phyloP scores from a whole-genome alignment of 2,888 invertebrate species.

The Ophion obscuratus region DNA sequence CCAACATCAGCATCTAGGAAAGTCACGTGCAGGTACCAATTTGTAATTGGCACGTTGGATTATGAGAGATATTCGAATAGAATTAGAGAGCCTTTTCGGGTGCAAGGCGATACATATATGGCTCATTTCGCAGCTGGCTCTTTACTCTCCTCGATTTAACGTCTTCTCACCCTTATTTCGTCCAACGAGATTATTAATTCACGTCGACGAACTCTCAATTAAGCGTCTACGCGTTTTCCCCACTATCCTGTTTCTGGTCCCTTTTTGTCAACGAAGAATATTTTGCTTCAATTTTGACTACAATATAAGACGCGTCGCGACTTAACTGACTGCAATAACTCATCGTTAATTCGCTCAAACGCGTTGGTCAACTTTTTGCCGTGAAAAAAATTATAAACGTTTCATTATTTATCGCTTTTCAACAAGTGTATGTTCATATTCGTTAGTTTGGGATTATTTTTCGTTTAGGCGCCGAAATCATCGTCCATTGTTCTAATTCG shows the following conservation, averaged over 20 bases:
- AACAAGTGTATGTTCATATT: too few relatives aligned
- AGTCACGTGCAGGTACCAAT: slow-evolving; percentile 4
- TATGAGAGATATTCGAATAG: slow-evolving; percentile 74
- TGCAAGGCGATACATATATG: neutral
- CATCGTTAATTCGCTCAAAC: too few relatives aligned
- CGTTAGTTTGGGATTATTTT: too few relatives aligned
- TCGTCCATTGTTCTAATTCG: neutral
- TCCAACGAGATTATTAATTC: slow-evolving; percentile 36
- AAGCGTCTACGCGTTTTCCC: slow-evolving; percentile 67
- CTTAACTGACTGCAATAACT: too few relatives aligned
- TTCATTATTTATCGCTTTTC: too few relatives aligned
- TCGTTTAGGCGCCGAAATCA: too few relatives aligned
- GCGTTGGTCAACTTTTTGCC: too few relatives aligned
- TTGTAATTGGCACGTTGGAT: slow-evolving; percentile 75
- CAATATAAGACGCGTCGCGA: too few relatives aligned
- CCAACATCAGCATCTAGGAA: neutral
- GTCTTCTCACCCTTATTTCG: slow-evolving; percentile 10
- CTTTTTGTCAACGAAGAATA: neutral
- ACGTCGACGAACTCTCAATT: slow-evolving; percentile 72
- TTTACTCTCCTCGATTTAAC: slow-evolving; percentile 16
- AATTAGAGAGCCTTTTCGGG: slow-evolving; percentile 30
- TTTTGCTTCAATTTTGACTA: neutral
- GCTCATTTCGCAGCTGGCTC: slow-evolving; percentile 48
- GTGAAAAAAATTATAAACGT: too few relatives aligned
- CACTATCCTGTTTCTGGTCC: slow-evolving; percentile 56